A percentile compares a stretch with the other conserved stretches of the same genome.
These are phyloP conservation scores for Eupithecia insigniata DNA, from an alignment of 2,888 invertebrate species.

Conservation along the genomic window DNA sequence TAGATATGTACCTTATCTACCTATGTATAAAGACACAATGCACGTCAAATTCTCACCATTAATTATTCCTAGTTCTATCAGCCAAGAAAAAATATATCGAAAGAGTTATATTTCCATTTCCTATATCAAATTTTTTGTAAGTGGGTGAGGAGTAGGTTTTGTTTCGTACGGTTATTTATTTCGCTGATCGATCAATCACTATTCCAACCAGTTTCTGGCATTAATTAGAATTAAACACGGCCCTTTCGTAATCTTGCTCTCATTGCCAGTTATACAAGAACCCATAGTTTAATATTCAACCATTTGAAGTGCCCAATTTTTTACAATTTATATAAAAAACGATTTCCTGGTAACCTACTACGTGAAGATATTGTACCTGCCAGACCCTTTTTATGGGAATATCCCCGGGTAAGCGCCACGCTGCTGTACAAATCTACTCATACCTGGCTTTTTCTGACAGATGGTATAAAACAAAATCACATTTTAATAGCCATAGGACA, in stretches of 20 bases:
- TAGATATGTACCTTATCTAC: no score
- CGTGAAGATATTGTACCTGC: constrained; percentile 45
- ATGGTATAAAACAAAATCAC: constrained; percentile 31
- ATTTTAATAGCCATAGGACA: constrained; percentile 17
- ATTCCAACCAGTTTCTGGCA: no score
- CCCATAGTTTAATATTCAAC: not conserved
- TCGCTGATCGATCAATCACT: no score
- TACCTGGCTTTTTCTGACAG: constrained; percentile 49
- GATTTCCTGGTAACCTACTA: constrained; percentile 27
- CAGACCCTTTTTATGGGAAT: constrained; percentile 61
- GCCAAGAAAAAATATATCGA: no score
- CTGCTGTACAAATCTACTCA: constrained; percentile 11
- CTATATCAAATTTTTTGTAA: no score
- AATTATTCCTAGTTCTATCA: no score
- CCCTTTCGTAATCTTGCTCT: not conserved
- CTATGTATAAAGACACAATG: no score
- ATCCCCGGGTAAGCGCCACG: constrained; percentile 50
- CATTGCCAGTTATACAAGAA: not conserved
- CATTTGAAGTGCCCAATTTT: not conserved
- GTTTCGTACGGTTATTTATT: no score
- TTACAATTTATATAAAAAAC: constrained; percentile 13
- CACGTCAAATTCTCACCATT: no score
- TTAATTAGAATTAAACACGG: no score
- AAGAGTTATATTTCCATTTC: no score
- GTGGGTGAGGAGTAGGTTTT: no score